phyloP scores from a whole-genome alignment of 1,140 invertebrate species.

The Lethocerus indicus region DNA sequence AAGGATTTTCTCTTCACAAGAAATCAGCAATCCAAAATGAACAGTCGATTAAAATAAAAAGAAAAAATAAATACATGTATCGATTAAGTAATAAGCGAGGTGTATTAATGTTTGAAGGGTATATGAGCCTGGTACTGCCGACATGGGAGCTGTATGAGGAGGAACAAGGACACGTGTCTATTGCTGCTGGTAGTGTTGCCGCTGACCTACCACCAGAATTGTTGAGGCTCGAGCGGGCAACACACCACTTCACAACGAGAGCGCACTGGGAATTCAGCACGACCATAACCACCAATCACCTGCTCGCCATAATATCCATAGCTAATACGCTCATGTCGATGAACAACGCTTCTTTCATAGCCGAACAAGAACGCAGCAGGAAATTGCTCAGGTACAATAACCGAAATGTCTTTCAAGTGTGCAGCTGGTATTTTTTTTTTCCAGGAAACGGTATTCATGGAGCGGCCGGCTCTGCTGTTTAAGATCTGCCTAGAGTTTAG shows the following conservation, averaged over 20 bases:
- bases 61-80: too few species aligned
- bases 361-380: constrained; percentile 61
- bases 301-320: constrained; percentile 82
- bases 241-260: constrained; percentile 63
- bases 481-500: too few species aligned
- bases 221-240: constrained; percentile 54
- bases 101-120: constrained; percentile 30
- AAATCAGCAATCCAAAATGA: too few species aligned
- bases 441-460: too few species aligned
- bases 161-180: constrained; percentile 6
- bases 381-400: constrained; percentile 48
- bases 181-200: constrained; percentile 22
- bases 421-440: too few species aligned
- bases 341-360: constrained; percentile 85
- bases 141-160: constrained; percentile 44
- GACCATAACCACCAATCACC: constrained; percentile 87
- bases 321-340: constrained; percentile 97
- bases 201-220: constrained; percentile 49
- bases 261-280: constrained; percentile 93
- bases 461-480: too few species aligned
- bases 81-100: too few species aligned
- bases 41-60: too few species aligned
- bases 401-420: too few species aligned
- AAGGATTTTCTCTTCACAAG: too few species aligned
- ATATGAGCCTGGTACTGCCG: constrained; percentile 86